A percentile compares a stretch with the other conserved stretches of the same genome.
Conservation (phyloP, 2,797 vertebrate species). For the Acanthis flammea region DNA sequence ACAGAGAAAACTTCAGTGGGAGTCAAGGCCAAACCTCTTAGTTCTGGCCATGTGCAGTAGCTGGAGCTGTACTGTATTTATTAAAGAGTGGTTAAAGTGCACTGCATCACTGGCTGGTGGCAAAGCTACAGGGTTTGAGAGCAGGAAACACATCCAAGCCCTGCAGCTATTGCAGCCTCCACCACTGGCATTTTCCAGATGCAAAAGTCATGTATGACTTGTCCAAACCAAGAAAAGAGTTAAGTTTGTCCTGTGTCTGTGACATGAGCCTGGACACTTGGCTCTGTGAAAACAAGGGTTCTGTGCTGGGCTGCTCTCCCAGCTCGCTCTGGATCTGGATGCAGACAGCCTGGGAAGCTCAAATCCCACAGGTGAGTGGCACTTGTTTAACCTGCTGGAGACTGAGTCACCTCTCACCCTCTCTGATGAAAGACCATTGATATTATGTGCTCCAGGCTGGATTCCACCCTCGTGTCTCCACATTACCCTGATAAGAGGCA, state of each 20-base stretch:
- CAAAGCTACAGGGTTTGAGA: background rate
- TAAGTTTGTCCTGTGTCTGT: background rate
- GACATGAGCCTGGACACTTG: background rate
- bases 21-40: background rate
- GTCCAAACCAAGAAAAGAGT: background rate
- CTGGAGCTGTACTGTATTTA: background rate
- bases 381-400: background rate
- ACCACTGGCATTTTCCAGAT: background rate
- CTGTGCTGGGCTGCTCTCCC: background rate
- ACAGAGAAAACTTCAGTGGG: background rate
- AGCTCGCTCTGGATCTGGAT: background rate
- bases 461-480: background rate
- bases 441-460: background rate
- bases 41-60: background rate
- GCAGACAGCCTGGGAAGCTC: background rate
- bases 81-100: background rate
- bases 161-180: background rate
- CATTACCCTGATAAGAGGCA: background rate
- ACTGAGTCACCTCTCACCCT: background rate
- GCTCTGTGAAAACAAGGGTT: background rate
- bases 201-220: too few relatives aligned
- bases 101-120: background rate
- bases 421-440: background rate
- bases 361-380: background rate
- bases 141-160: background rate